These are phyloP conservation scores for Acanthurus leucopareius DNA, from an alignment of 2,797 vertebrate genomes.

Conservation along the genomic window DNA sequence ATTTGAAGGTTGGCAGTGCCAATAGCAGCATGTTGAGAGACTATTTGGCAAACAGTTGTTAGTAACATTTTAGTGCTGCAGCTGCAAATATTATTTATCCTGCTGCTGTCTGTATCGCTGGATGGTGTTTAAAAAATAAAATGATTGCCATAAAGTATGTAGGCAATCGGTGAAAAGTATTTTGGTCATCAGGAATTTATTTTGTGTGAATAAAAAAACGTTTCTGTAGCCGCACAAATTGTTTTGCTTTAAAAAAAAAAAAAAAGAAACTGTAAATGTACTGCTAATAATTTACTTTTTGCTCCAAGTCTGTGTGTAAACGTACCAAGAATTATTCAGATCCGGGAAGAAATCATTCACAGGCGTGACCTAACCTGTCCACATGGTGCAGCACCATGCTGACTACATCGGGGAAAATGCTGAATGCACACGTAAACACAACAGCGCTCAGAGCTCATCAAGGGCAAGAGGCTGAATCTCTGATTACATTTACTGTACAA, in stretches of 20 bases:
- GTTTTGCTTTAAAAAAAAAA: not conserved
- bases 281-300: conserved; percentile 21
- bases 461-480: conserved; percentile 67
- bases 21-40: conserved; percentile 54
- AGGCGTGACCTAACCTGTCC: conserved; percentile 55
- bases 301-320: conserved; percentile 11
- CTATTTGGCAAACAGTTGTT: conserved; percentile 63
- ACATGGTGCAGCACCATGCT: conserved; percentile 8
- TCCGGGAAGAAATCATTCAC: conserved; percentile 46
- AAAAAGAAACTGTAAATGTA: conserved; percentile 24
- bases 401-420: conserved; percentile 43
- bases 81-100: conserved; percentile 48
- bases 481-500: conserved; percentile 76
- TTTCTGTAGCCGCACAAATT: conserved; percentile 35
- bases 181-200: conserved; percentile 30
- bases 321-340: conserved; percentile 45
- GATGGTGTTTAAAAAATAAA: conserved; percentile 17
- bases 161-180: conserved; percentile 42
- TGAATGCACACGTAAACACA: conserved; percentile 57
- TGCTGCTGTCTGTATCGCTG: conserved; percentile 41
- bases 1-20: conserved; percentile 69
- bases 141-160: conserved; percentile 33
- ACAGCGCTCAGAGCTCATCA: conserved; percentile 41
- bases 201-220: conserved; percentile 31
- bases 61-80: conserved; percentile 52